Conservation (phyloP, 2,888 invertebrate genomes). For the Habroteleia sp. region DNA sequence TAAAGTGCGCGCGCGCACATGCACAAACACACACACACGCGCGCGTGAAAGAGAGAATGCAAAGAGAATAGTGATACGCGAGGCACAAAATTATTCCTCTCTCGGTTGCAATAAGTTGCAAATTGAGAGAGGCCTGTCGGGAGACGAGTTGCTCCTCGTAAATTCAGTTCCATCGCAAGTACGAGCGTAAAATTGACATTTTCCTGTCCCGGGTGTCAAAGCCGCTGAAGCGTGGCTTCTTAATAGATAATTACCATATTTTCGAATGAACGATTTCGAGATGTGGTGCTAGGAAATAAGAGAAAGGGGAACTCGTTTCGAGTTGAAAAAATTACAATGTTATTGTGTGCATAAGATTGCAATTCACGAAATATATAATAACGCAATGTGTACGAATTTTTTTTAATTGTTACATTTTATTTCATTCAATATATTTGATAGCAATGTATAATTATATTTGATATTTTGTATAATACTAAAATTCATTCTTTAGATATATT, state of each 20-base stretch:
- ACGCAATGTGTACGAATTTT: too few relatives aligned
- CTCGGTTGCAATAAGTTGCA: constrained; percentile 52
- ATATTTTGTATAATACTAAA: too few relatives aligned
- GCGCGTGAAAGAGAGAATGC: constrained; percentile 29
- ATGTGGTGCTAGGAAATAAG: constrained; percentile 3
- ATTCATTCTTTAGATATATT: too few relatives aligned
- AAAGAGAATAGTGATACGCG: constrained; percentile 30
- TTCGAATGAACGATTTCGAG: constrained; percentile 25
- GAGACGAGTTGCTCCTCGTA: constrained; percentile 47
- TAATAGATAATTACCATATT: constrained; percentile 55
- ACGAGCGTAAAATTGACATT: constrained; percentile 59
- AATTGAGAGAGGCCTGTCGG: constrained; percentile 58
- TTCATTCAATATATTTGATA: too few relatives aligned
- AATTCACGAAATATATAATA: too few relatives aligned
- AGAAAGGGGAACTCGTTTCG: constrained; percentile 7
- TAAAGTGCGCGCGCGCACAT: background rate
- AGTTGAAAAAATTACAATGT: background rate
- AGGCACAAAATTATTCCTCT: constrained; percentile 51
- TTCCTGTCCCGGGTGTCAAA: constrained; percentile 48
- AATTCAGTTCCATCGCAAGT: constrained; percentile 42
- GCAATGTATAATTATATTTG: too few relatives aligned
- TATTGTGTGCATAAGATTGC: background rate
- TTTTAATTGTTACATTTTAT: too few relatives aligned
- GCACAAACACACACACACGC: background rate
- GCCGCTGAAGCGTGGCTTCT: constrained; percentile 39